Conservation (phyloP, 2,113 vertebrate species). For the Galemys pyrenaicus region DNA sequence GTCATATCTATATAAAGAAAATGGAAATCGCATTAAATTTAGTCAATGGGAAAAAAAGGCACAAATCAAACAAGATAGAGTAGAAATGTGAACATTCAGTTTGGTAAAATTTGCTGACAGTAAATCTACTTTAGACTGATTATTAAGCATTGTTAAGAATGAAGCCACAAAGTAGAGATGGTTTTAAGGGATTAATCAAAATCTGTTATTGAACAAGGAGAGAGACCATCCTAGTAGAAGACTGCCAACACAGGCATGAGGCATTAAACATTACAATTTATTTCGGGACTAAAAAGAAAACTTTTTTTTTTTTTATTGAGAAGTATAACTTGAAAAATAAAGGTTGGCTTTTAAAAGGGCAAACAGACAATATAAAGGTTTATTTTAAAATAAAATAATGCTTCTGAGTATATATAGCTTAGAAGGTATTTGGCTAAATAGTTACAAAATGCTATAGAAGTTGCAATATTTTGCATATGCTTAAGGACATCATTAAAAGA, state of each 20-base stretch:
- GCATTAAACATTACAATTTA: not conserved
- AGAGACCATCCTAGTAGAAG: not conserved
- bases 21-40: not conserved
- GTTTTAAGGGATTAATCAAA: not conserved
- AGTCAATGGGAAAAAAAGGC: not conserved
- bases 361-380: not conserved
- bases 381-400: not conserved
- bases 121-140: not conserved
- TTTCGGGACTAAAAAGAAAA: not conserved
- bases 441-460: not conserved
- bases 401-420: not conserved
- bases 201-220: not conserved
- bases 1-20: not conserved
- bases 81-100: not conserved
- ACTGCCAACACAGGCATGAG: not conserved
- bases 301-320: not conserved
- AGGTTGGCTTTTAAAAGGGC: not conserved
- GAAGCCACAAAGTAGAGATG: not conserved
- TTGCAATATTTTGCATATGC: not conserved
- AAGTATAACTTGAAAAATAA: not conserved
- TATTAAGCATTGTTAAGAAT: not conserved
- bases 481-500: constrained; percentile 3
- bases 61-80: not conserved
- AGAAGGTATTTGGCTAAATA: not conserved
- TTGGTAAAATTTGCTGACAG: not conserved